Evolutionary conservation across 2,888 invertebrate genomes (phyloP), one percentile per base, ranked within the genome.

Genomic region (Lasioglossum marginatum): DNA sequence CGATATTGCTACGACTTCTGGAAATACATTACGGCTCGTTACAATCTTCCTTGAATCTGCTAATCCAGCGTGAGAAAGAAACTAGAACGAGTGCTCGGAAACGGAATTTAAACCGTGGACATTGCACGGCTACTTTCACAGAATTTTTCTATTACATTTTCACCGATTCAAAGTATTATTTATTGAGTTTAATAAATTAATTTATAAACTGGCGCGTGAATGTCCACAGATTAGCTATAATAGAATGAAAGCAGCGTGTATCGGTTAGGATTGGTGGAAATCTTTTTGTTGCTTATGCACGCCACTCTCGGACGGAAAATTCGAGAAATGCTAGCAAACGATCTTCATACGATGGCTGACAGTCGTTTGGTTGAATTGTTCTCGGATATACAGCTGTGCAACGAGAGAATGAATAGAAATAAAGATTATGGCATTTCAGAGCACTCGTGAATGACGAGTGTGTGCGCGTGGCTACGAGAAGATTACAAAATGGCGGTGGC

Each of bases 231-330:
- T 37, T n/a, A 68, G 66, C 19, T 19, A 34, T 34, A 34, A 66
- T 16, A 34, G 66, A 66, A 66, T 66, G 19, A 66, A 66, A 66
- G 34, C 34, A 66, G 31, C 23, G 34, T 14, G 43, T 43, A 4
- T 34, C 23, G 37, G 19, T 19, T 19, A 66, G 1, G 23, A 8
- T 37, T n/a, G 68, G 10, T 37, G 70, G 14, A 27, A 31, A 45
- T 40, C 43, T 68, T 43, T 63, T 71, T 60, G 37, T 63, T 34
- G n/a, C 8, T 63, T 34, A 19, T 43, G n/a, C 34, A 12, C n/a
- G 40, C 43, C 77, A 66, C 45, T 12, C 16, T 60, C 78, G 86
- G 86, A 84, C 86, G 86, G 85, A 84, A 73, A 75, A 85, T 84
- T 45, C 75, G 66, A 75, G 45, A 84, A 81, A 86, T 79, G 77